Base-by-base conservation (phyloP, 2,888 invertebrate genomes). In the Agrochola macilenta region DNA sequence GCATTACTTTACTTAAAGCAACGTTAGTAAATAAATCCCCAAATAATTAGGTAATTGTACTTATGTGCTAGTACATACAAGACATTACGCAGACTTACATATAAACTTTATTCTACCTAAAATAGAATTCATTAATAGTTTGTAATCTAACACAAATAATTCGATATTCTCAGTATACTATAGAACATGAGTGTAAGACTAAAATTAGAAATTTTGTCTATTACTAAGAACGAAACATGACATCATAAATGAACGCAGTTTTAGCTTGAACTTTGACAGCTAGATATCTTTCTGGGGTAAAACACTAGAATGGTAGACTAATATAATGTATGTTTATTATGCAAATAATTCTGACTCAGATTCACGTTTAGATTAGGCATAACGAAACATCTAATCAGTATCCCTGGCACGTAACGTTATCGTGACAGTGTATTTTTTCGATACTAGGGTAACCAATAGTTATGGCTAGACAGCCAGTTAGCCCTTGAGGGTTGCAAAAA, bases 201-300 rank as follows among this genome's bases (percentile, higher is more conserved):
- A 74, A 69, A 79, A 65, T 64, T 75, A 82, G 82, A 73, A 46
- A 46, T 46, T 79, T 69, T n/a, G 20, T 74, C 26, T 26, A 23
- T 17, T 52, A 74, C 69, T 54, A 58, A 63, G 72, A 79, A 85
- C 69, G 12, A 14, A 61, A 60, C 61, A 78, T 82, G 85, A 79
- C 65, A 49, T 82, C 82, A 83, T 76, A 14, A 39, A 26, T 69
- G n/a, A 17, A 69, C n/a, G 11, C n/a, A 35, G 65, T 57, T 75
- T 60, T 43, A 30, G 17, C 11, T 69, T 78, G 71, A 85, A 74
- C 83, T 83, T 74, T 85, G 82, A 60, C 52, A 63, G 11, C 30
- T 14, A 58, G 20, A 52, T 84, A 80, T 80, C 82, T 70, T 26
- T 26, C 20, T 65, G 52, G n/a, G 30, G 23, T 43, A 57, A 58